Evolutionary conservation across 2,888 invertebrate species (phyloP).

Genomic region (Teleogryllus oceanicus): DNA sequence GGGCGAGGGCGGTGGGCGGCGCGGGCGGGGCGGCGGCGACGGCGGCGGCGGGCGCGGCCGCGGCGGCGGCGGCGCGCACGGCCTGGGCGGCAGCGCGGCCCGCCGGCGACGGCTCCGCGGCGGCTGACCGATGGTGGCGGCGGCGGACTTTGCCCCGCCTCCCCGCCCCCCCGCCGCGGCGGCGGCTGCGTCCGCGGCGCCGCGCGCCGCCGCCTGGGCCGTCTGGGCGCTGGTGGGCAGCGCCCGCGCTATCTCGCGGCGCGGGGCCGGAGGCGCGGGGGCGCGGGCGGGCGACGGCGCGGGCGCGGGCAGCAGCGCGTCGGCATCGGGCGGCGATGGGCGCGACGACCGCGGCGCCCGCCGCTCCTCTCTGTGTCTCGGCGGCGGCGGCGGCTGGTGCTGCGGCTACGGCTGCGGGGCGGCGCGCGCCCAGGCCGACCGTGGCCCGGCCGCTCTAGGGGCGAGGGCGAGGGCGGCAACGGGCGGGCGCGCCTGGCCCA

Average conservation of each 20-base stretch:
- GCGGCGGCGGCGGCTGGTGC: not conserved
- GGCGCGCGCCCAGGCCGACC: not conserved
- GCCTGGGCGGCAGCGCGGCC: conserved; percentile 36
- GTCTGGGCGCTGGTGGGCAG: conserved; percentile 21
- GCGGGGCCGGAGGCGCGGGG: not conserved
- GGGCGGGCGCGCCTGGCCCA: not conserved
- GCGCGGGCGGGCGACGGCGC: not conserved
- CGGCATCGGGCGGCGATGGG: not conserved
- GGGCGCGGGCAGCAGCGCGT: not conserved
- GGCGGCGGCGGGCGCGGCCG: conserved; percentile 49
- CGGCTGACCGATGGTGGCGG: not conserved
- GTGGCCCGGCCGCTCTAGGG: not conserved
- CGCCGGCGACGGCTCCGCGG: conserved; percentile 12
- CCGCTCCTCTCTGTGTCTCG: conserved; percentile 21
- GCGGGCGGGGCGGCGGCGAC: conserved; percentile 47
- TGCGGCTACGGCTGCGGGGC: not conserved
- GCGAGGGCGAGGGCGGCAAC: not conserved
- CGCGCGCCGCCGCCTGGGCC: not conserved
- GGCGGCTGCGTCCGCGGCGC: conserved; percentile 2
- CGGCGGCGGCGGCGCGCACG: conserved; percentile 45
- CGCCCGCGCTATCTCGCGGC: conserved; percentile 28
- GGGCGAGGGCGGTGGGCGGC: not conserved
- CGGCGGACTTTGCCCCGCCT: not conserved
- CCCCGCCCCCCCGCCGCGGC: not conserved
- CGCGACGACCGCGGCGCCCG: conserved; percentile 19